These are phyloP conservation scores for Eclectus roratus DNA, from an alignment of 2,113 vertebrate genomes.

Conservation along the genomic window DNA sequence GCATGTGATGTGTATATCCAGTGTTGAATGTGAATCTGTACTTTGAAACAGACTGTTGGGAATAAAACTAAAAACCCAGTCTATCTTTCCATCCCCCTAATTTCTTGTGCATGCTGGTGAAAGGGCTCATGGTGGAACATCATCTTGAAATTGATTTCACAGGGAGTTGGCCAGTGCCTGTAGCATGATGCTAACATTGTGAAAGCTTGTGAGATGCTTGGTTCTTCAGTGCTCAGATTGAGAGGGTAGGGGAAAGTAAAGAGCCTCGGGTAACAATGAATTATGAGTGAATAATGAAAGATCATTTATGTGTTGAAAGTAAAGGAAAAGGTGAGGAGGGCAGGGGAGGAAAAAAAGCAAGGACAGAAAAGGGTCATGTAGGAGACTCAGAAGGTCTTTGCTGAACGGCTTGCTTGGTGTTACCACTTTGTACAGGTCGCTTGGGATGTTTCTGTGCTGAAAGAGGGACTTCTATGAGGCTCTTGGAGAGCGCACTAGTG, in stretches of 20 bases:
- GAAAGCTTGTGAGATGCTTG: neutral
- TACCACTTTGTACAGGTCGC: neutral
- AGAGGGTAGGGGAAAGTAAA: neutral
- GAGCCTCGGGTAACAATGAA: neutral
- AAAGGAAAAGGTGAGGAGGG: fast-evolving
- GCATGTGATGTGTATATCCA: neutral
- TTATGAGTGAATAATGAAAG: neutral
- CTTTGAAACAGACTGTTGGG: neutral
- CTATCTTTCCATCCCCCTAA: neutral
- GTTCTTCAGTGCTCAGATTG: neutral
- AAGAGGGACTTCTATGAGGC: neutral
- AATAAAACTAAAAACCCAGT: neutral
- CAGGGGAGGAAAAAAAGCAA: neutral
- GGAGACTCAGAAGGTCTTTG: neutral
- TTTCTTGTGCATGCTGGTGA: neutral
- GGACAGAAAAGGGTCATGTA: neutral
- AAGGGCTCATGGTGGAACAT: neutral
- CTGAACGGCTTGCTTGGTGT: neutral
- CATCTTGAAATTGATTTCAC: neutral
- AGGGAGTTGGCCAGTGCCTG: neutral
- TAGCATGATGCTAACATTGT: neutral
- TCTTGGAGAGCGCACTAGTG: neutral
- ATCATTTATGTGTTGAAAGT: neutral
- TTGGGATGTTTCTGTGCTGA: neutral
- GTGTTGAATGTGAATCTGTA: neutral